Percentiles rank a stretch among this genome's conserved stretches.
Evolutionary conservation across 2,113 vertebrate genomes (phyloP).

Genomic region (Colinus virginianus): DNA sequence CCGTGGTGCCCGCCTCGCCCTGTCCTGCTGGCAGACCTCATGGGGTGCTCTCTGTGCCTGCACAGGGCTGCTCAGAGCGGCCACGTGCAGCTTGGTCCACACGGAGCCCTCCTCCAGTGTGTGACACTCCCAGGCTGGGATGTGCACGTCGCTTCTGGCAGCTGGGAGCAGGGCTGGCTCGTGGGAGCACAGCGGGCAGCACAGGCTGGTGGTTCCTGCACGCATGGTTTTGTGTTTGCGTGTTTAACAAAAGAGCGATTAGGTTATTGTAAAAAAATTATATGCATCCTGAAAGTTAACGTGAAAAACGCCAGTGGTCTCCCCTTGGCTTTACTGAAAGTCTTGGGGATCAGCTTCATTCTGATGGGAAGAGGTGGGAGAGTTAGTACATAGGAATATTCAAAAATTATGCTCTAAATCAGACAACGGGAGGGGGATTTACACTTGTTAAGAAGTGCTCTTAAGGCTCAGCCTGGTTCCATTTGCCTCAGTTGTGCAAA

Average conservation of each 20-base stretch:
- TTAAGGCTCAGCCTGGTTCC: not conserved
- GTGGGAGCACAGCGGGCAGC: not conserved
- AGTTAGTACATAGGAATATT: not conserved
- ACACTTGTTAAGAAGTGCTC: not conserved
- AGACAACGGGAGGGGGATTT: not conserved
- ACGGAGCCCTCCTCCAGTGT: not conserved
- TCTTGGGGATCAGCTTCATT: not conserved
- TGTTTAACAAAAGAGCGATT: not conserved
- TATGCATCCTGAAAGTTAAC: not conserved
- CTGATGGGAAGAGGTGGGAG: not conserved
- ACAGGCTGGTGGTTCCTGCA: not conserved
- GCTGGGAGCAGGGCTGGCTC: no score
- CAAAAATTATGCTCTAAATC: not conserved
- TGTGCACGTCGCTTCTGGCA: not conserved
- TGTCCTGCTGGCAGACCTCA: not conserved
- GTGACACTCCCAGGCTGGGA: not conserved
- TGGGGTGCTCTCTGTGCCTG: not conserved
- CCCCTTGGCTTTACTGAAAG: not conserved
- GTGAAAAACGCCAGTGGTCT: not conserved
- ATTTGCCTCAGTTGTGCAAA: not conserved
- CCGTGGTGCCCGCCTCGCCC: not conserved
- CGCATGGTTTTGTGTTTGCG: not conserved
- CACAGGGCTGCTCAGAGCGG: not conserved
- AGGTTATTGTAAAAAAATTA: no score
- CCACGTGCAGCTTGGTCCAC: rapidly evolving